phyloP scores from a whole-genome alignment of 2,888 invertebrate genomes.

The Corbicula japonica region DNA sequence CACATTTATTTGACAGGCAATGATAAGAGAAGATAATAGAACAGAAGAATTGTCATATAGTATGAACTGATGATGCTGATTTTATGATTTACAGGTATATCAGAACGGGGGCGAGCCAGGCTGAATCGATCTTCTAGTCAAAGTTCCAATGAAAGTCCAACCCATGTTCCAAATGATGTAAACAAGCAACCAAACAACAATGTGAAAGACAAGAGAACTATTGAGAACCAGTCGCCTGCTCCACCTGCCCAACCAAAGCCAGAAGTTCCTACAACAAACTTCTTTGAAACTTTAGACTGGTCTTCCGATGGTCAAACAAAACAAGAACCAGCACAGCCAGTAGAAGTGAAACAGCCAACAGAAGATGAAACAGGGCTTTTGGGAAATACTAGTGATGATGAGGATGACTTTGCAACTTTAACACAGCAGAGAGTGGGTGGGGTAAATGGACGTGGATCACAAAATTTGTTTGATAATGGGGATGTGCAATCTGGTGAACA shows the following conservation, averaged over 20 bases:
- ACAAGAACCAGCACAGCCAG: slow-evolving; percentile 25
- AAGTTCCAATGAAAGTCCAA: slow-evolving; percentile 74
- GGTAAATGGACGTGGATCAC: slow-evolving; percentile 13
- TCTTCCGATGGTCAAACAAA: slow-evolving; percentile 2
- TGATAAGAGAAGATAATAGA: too few relatives aligned
- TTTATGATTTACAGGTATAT: slow-evolving; percentile 81
- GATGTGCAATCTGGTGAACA: slow-evolving; percentile 28
- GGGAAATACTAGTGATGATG: slow-evolving; percentile 75
- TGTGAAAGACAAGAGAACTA: background rate
- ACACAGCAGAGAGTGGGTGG: slow-evolving; percentile 58
- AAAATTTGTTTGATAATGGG: background rate
- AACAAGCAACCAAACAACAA: slow-evolving; percentile 31
- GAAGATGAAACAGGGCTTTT: slow-evolving; percentile 69
- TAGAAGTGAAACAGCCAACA: slow-evolving; percentile 47
- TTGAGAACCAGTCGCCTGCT: slow-evolving; percentile 8
- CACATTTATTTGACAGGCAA: too few relatives aligned
- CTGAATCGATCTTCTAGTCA: slow-evolving; percentile 76
- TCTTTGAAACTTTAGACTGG: slow-evolving; percentile 73
- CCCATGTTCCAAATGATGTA: slow-evolving; percentile 63
- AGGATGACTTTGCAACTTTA: slow-evolving; percentile 78
- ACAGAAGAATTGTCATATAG: too few relatives aligned
- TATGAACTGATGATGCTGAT: too few relatives aligned
- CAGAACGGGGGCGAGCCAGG: slow-evolving; percentile 77
- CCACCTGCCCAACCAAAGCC: slow-evolving; percentile 57
- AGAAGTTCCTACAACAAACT: slow-evolving; percentile 53